Conservation (phyloP, 2,888 invertebrate species). For the Pachycephus smyrnensis region DNA sequence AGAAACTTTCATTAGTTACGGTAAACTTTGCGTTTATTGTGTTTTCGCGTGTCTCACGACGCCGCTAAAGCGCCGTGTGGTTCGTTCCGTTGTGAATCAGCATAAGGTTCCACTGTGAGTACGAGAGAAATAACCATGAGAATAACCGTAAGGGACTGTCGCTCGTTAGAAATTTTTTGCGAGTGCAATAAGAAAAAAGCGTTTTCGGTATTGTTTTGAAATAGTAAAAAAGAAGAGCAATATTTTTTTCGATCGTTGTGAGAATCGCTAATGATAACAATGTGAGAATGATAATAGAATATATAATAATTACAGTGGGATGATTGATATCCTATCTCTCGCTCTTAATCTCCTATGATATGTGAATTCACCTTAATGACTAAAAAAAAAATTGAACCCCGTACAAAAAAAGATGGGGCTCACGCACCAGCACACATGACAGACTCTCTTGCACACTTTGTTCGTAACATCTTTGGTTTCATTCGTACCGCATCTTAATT, state of each 20-base stretch:
- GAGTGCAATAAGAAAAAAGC: not conserved
- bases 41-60: not conserved
- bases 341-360: not conserved
- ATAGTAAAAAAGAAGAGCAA: not conserved
- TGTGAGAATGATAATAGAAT: not conserved
- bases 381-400: not conserved
- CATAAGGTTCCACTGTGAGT: not conserved
- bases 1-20: not conserved
- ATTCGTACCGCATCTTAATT: not conserved
- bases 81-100: not conserved
- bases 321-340: not conserved
- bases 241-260: not conserved
- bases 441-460: not conserved
- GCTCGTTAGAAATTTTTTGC: not conserved
- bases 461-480: slow-evolving; percentile 9
- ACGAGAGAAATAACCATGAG: not conserved
- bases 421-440: not conserved
- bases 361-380: slow-evolving; percentile 6
- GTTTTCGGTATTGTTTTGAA: not conserved
- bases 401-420: not conserved
- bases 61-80: not conserved
- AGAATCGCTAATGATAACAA: not conserved
- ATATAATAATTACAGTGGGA: not conserved
- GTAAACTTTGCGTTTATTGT: not conserved
- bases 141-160: not conserved